Evolutionary conservation across 2,888 invertebrate species (phyloP).

Genomic region (Autographa pulchrina): DNA sequence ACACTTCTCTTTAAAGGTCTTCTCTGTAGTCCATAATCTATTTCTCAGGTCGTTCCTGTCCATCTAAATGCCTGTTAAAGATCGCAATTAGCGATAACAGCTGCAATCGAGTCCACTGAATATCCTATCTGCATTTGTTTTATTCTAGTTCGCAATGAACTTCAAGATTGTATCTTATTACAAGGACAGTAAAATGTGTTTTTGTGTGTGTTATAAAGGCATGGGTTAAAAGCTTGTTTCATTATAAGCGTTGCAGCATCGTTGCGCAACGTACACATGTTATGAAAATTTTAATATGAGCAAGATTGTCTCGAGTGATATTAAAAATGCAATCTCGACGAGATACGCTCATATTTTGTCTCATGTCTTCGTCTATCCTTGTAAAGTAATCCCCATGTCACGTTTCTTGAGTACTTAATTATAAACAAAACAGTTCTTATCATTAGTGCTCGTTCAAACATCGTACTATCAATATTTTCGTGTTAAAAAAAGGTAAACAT

Average conservation of each 20-base stretch:
- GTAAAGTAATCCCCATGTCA: slow-evolving; percentile 53
- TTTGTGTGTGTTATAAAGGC: neutral
- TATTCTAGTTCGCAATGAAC: neutral
- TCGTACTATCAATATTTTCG: slow-evolving; percentile 72
- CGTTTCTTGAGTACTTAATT: slow-evolving; percentile 56
- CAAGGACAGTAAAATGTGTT: neutral
- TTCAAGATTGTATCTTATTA: neutral
- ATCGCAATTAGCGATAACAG: slow-evolving; percentile 1
- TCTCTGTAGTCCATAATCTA: neutral
- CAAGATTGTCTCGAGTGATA: neutral
- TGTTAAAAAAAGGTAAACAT: slow-evolving; percentile 39
- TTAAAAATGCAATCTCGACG: neutral
- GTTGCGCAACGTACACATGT: neutral
- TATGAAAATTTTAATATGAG: neutral
- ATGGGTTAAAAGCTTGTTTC: neutral
- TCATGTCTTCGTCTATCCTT: slow-evolving; percentile 25
- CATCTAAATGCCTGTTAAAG: slow-evolving; percentile 1
- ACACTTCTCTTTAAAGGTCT: neutral
- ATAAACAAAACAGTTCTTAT: slow-evolving; percentile 60
- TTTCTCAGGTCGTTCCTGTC: slow-evolving; percentile 2
- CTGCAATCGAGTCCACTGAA: neutral
- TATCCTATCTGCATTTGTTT: slow-evolving; percentile 1
- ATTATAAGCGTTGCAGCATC: neutral
- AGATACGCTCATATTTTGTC: slow-evolving; percentile 25
- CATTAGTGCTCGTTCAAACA: slow-evolving; percentile 66